phyloP scores from a whole-genome alignment of 2,888 invertebrate genomes.

The Lasioglossum leucozonium region DNA sequence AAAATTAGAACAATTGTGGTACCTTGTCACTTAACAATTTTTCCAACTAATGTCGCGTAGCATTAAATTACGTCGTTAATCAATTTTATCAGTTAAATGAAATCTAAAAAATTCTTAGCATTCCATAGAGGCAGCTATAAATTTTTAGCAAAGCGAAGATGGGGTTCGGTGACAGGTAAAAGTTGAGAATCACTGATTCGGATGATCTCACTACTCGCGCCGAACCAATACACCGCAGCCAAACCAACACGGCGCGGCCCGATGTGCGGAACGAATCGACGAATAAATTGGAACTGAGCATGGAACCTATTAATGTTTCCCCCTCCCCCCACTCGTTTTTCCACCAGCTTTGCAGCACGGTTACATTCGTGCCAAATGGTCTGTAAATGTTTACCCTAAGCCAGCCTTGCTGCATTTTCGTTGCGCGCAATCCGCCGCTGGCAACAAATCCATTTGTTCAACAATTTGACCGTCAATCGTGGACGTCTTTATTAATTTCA shows the following conservation, averaged over 20 bases:
- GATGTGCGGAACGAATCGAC: neutral
- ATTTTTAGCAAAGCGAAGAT: too few relatives aligned
- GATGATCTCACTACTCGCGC: neutral
- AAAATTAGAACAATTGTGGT: too few relatives aligned
- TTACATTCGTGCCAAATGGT: neutral
- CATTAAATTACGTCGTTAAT: too few relatives aligned
- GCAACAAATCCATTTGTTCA: neutral
- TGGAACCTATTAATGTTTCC: neutral
- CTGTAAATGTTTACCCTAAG: slow-evolving; percentile 2
- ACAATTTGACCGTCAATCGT: neutral
- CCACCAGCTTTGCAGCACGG: neutral
- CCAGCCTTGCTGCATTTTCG: neutral
- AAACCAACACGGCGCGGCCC: neutral
- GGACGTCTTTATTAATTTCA: neutral
- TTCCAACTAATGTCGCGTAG: too few relatives aligned
- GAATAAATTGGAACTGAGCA: neutral
- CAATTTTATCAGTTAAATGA: too few relatives aligned
- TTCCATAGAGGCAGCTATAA: too few relatives aligned
- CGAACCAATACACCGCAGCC: neutral
- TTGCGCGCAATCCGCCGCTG: neutral
- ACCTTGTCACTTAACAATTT: too few relatives aligned
- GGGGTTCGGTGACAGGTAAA: too few relatives aligned
- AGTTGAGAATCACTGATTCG: neutral
- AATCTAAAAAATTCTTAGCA: too few relatives aligned
- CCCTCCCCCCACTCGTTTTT: neutral